A percentile compares a stretch with the other conserved stretches of the same genome.
phyloP scores from a whole-genome alignment of 1,140 invertebrate genomes.

The Eupristina koningsbergeri region DNA sequence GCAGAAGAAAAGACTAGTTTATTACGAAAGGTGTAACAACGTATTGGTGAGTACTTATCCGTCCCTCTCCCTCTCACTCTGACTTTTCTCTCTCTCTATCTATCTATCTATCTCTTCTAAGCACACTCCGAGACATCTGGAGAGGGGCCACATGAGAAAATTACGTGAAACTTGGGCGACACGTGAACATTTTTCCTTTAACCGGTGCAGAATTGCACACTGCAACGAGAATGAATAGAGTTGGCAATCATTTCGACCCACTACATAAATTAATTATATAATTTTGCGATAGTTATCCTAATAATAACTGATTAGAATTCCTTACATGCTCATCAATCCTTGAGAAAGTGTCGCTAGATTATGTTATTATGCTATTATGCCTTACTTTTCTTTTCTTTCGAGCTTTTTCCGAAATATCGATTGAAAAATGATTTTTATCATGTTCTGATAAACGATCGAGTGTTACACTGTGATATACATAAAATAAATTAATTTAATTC shows the following conservation, averaged over 20 bases:
- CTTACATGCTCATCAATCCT: conserved; percentile 2
- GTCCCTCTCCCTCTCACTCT: neutral
- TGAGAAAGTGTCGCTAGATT: conserved; percentile 36
- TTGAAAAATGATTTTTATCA: neutral
- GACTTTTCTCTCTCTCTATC: too few species aligned
- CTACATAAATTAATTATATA: conserved; percentile 47
- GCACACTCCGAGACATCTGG: conserved; percentile 19
- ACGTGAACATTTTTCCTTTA: neutral
- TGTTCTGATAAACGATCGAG: too few species aligned
- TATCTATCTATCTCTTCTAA: too few species aligned
- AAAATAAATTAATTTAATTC: too few species aligned
- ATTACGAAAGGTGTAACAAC: conserved; percentile 29
- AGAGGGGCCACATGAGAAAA: conserved; percentile 38
- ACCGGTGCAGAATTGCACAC: neutral
- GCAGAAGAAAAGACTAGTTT: conserved; percentile 32
- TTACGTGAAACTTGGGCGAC: conserved; percentile 29
- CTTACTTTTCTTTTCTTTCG: too few species aligned
- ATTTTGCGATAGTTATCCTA: conserved; percentile 32
- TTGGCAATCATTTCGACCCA: conserved; percentile 15
- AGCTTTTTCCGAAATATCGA: too few species aligned
- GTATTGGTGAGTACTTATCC: neutral
- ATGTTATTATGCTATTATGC: too few species aligned
- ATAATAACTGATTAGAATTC: conserved; percentile 46
- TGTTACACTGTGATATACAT: too few species aligned
- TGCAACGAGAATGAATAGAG: conserved; percentile 27